These are phyloP conservation scores for Eublepharis macularius DNA, from an alignment of 2,113 vertebrate species.

Conservation along the genomic window DNA sequence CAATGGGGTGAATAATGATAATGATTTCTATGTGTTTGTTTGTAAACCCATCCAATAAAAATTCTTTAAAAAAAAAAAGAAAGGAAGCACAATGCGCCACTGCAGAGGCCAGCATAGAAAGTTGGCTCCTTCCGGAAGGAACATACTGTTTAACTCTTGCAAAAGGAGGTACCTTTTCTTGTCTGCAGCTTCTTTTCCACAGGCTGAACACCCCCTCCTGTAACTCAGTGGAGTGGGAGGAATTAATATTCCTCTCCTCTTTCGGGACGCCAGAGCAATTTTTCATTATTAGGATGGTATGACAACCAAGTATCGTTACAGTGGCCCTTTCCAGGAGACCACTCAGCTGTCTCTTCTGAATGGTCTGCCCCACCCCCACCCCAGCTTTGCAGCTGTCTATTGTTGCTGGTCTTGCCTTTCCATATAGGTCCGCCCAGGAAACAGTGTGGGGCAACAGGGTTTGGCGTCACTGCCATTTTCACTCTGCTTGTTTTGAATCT, in stretches of 20 bases:
- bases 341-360: not conserved
- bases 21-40: too few relatives aligned
- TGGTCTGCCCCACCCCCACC: rapidly evolving
- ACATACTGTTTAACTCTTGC: too few relatives aligned
- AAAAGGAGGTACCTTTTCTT: not conserved
- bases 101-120: too few relatives aligned
- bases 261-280: not conserved
- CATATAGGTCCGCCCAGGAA: not conserved
- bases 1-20: too few relatives aligned
- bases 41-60: too few relatives aligned
- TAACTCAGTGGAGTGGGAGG: rapidly evolving
- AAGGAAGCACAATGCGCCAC: too few relatives aligned
- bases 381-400: too few relatives aligned
- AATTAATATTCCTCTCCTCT: not conserved
- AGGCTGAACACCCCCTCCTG: not conserved
- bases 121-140: too few relatives aligned
- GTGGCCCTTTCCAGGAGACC: not conserved
- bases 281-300: not conserved
- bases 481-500: not conserved
- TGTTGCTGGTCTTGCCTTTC: not conserved
- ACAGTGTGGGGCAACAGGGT: not conserved
- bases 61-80: too few relatives aligned
- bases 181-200: not conserved
- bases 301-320: not conserved
- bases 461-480: not conserved